phyloP scores from a whole-genome alignment of 1,140 invertebrate species.

The Diuraphis noxia region DNA sequence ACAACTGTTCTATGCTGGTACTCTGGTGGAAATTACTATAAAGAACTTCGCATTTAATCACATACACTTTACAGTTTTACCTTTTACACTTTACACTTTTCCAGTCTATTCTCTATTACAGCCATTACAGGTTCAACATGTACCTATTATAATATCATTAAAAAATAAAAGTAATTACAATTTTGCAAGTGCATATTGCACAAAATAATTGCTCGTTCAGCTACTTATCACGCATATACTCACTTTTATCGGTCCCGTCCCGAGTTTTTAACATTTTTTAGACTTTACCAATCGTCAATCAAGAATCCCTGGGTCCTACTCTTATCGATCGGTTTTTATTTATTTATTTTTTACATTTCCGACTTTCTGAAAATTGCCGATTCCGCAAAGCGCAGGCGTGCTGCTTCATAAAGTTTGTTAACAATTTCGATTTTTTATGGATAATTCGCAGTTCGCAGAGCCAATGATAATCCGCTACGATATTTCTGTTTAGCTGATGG shows the following conservation, averaged over 20 bases:
- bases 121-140: not conserved
- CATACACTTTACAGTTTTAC: too few species aligned
- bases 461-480: not conserved
- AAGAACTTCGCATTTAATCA: not conserved
- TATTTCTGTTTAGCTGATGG: not conserved
- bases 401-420: not conserved
- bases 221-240: not conserved
- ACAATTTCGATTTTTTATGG: not conserved
- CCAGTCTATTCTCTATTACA: too few species aligned
- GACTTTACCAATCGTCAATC: not conserved
- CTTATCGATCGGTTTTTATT: not conserved
- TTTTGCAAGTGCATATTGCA: not conserved
- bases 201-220: not conserved
- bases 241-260: not conserved
- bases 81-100: too few species aligned
- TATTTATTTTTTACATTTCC: not conserved
- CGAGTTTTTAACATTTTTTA: not conserved
- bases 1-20: too few species aligned
- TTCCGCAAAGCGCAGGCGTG: not conserved
- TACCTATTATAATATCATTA: not conserved
- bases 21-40: not conserved
- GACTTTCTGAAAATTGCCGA: not conserved
- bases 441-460: not conserved
- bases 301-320: not conserved
- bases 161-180: not conserved